Evolutionary conservation across 2,888 invertebrate genomes (phyloP).

Genomic region (Ornithoptera alexandrae): DNA sequence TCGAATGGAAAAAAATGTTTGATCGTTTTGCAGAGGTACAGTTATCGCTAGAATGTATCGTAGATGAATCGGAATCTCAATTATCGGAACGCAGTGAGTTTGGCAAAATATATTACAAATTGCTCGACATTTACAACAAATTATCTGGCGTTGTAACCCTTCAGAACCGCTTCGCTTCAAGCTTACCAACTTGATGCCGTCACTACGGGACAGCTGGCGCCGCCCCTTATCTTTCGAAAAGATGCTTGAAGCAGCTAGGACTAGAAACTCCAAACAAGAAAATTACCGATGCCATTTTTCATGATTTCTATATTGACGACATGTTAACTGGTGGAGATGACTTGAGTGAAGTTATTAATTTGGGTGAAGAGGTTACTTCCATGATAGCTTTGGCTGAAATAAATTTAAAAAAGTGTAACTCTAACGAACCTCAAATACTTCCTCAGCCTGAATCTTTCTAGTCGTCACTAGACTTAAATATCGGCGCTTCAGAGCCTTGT

Average conservation of each 20-base stretch:
- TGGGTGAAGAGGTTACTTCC: constrained; percentile 30
- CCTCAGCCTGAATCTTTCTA: constrained; percentile 4
- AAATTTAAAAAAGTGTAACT: constrained; percentile 32
- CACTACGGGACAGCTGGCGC: constrained; percentile 40
- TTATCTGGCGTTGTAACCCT: constrained; percentile 36
- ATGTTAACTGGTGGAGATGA: constrained; percentile 4
- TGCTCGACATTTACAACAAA: constrained; percentile 28
- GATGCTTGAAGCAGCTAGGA: constrained; percentile 37
- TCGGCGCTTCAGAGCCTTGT: not conserved
- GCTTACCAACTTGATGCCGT: constrained; percentile 36
- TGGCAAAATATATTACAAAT: too few species aligned
- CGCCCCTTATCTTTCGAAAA: constrained; percentile 37
- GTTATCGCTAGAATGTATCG: too few species aligned
- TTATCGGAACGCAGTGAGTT: too few species aligned
- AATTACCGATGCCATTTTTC: constrained; percentile 29
- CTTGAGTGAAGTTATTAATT: constrained; percentile 18
- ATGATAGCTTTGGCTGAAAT: constrained; percentile 35
- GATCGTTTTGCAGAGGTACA: too few species aligned
- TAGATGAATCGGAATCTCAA: too few species aligned
- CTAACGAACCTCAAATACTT: constrained; percentile 32
- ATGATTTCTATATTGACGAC: constrained; percentile 38
- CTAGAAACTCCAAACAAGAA: constrained; percentile 23
- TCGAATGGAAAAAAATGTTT: too few species aligned
- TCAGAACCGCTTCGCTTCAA: constrained; percentile 28
- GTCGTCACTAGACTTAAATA: constrained; percentile 24